phyloP scores from a whole-genome alignment of 2,113 vertebrate species.

The Ophthalmolycus amberensis region DNA sequence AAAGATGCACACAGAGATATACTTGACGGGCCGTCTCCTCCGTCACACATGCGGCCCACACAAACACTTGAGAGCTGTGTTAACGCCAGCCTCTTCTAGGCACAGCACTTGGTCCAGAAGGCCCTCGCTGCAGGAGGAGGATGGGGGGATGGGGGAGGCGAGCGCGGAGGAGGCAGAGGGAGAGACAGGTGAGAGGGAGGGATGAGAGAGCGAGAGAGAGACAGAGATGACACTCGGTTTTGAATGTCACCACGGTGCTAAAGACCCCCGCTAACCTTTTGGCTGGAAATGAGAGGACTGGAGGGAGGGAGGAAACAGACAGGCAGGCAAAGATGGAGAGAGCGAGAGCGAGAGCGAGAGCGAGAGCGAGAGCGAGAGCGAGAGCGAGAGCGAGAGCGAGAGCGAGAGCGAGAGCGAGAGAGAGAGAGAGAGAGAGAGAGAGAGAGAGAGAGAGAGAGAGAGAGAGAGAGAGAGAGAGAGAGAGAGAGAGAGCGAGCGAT shows the following conservation, averaged over 20 bases:
- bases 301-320: slow-evolving; percentile 22
- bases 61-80: slow-evolving; percentile 67
- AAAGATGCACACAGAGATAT: slow-evolving; percentile 54
- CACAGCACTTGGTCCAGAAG: slow-evolving; percentile 77
- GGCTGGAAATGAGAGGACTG: slow-evolving; percentile 68
- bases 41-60: slow-evolving; percentile 57
- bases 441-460: slow-evolving; percentile 39
- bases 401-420: slow-evolving; percentile 29
- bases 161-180: slow-evolving; percentile 40
- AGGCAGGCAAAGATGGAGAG: slow-evolving; percentile 49
- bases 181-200: slow-evolving; percentile 63
- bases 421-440: slow-evolving; percentile 38
- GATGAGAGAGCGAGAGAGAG: slow-evolving; percentile 43
- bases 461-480: slow-evolving; percentile 18
- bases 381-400: slow-evolving; percentile 19
- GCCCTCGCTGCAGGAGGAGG: slow-evolving; percentile 72
- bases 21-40: slow-evolving; percentile 64
- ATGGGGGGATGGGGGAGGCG: slow-evolving; percentile 53
- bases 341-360: slow-evolving; percentile 26
- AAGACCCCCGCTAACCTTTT: slow-evolving; percentile 79
- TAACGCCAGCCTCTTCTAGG: slow-evolving; percentile 70
- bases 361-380: slow-evolving; percentile 17
- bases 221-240: slow-evolving; percentile 75
- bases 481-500: slow-evolving; percentile 29
- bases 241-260: slow-evolving; percentile 78